A percentile compares a stretch with the other conserved stretches of the same genome.
These are phyloP conservation scores for Phalera bucephala DNA, from an alignment of 2,888 invertebrate genomes.

Conservation along the genomic window DNA sequence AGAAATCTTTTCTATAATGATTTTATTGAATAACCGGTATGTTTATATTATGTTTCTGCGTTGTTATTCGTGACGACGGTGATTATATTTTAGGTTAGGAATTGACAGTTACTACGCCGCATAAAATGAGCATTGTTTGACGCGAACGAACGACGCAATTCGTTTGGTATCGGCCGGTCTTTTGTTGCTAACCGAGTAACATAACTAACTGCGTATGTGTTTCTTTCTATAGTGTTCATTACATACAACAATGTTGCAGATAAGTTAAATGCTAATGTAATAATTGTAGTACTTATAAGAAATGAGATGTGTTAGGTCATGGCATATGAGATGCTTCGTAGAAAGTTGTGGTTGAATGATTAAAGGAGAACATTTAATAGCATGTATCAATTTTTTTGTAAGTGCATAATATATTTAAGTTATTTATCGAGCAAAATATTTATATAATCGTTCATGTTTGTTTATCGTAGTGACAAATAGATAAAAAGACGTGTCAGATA, in stretches of 20 bases:
- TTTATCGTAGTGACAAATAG: slow-evolving; percentile 20
- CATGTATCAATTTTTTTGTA: neutral
- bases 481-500: slow-evolving; percentile 12
- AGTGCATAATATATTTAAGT: slow-evolving; percentile 6
- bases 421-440: slow-evolving; percentile 7
- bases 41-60: slow-evolving; percentile 13
- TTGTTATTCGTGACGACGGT: slow-evolving; percentile 19
- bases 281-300: slow-evolving; percentile 12
- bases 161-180: slow-evolving; percentile 56
- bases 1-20: slow-evolving; percentile 38
- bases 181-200: slow-evolving; percentile 72
- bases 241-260: slow-evolving; percentile 36
- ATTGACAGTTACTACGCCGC: slow-evolving; percentile 70
- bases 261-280: slow-evolving; percentile 6
- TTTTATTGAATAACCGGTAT: slow-evolving; percentile 21
- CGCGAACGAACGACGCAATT: slow-evolving; percentile 63
- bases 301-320: slow-evolving; percentile 29
- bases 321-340: no score
- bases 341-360: no score
- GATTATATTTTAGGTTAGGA: slow-evolving; percentile 56
- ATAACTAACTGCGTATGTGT: slow-evolving; percentile 64
- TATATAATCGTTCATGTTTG: slow-evolving; percentile 21
- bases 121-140: slow-evolving; percentile 53
- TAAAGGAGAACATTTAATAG: no score
- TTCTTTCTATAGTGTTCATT: slow-evolving; percentile 26